Base-by-base conservation (phyloP, 1,140 invertebrate genomes). In the Pseudomyrmex gracilis region DNA sequence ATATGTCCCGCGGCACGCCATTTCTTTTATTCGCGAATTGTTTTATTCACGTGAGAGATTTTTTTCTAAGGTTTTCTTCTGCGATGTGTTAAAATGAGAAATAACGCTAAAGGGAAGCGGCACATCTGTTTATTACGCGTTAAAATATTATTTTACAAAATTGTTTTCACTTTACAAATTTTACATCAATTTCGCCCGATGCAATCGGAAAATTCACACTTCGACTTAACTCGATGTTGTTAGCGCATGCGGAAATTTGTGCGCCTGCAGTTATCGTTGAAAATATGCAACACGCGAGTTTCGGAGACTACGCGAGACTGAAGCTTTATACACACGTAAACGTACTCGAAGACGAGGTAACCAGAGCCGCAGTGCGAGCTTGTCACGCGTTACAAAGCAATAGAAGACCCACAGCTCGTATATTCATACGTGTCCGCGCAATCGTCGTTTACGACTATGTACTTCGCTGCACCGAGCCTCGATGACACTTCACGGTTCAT, bases 401-500 rank as follows among this genome's bases (percentile, higher is more conserved):
- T 77, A 47, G 64, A 66, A 49, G n/a, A 66, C 9, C 12, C 24
- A 20, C 58, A 10, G 22, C 22, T 78, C 20, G 43, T 70, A 58
- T 34, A 45, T 70, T 80, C 76, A 34, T 73, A 73, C 9, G 4
- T 58, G n/a, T 60, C 45, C 49, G 43, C 20, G 45, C 45, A 47
- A 10, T 55, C 22, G 20, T 68, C 34, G 67, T 80, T 60, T 70
- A 60, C 43, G 43, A 70, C 34, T 57, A 22, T 34, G 5, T 67
- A 47, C 22, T 15, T 34, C 22, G 4, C 22, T 71, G 22, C 53
- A 60, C 64, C 34, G 49, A 71, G 76, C 60, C 55, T 71, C 76
- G 55, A 80, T 80, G 66, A 61, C 84, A 85, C 64, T 87, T 87
- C 70, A 89, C 45, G 12, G 20, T 80, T 90, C 68, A 85, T 85